Evolutionary conservation across 1,140 invertebrate species (phyloP), one percentile per base, ranked within the genome.

Genomic region (Trissolcus basalis): DNA sequence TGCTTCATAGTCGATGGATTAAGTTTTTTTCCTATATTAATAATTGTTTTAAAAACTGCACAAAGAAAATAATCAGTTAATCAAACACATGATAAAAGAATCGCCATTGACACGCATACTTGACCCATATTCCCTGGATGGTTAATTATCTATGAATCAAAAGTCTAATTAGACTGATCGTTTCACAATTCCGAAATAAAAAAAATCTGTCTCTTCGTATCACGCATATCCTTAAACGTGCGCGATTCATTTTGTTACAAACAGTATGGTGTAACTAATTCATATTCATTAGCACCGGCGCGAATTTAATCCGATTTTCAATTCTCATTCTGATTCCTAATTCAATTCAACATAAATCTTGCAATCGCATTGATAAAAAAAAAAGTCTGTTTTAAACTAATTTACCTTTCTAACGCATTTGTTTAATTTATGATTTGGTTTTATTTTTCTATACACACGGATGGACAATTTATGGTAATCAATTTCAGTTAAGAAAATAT

Each of bases 41-140:
- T 56, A 43, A 43, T 27, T 27, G 19, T 27, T 27, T 27, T 27
- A 27, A 27, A 27, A 27, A 27, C 19, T 6, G 6, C 6, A 1
- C 19, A 16, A 13, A 12, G 10, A 55, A 50, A 49, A 55, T 39
- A 19, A 45, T 15, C 12, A 14, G 27, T 64, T 64, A 50, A 53
- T 65, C n/a, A 55, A 49, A 48, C 54, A 0, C 7, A 13, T 14
- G 13, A 39, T 71, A 58, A 73, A 53, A 51, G 43, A 65, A 44
- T 65, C 43, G 51, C 45, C 51, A 73, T 61, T 73, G 61, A 61
- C 55, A 67, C 27, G 47, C 56, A 54, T 61, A 44, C 49, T 60
- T 67, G 70, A 67, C 61, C 54, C 43, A 67, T 56, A 67, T 67
- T 67, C 61, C 56, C 13, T 36, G 15, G 19, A 55, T 36, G 43